Base-by-base conservation (phyloP, 2,797 vertebrate species). In the Poeciliopsis infans region DNA sequence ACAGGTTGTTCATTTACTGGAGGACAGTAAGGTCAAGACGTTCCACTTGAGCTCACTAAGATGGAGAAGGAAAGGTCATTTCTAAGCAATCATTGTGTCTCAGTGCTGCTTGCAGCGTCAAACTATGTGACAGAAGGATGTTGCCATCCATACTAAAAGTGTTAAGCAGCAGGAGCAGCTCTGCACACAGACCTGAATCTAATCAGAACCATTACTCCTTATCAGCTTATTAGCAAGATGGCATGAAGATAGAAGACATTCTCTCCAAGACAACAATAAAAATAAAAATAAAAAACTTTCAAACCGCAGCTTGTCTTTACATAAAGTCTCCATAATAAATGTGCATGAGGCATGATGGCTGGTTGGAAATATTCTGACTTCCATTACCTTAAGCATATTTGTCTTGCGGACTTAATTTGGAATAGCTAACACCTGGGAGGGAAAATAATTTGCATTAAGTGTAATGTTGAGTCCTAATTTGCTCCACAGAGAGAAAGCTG, bases 401-500 rank as follows among this genome's bases (percentile, higher is more conserved):
- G 80, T 79, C 74, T 75, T 61, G 66, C n/a, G 43, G 72, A 69
- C 45, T 66, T 51, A 57, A 53, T 81, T 78, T 72, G 74, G 73
- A 82, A 55, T 75, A 80, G 68, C 33, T 77, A 28, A 55, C 59
- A 75, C 43, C 20, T 79, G 61, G 84, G 85, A 83, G 28, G 47
- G 53, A 28, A 88, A 85, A 85, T 80, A 79, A 57, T 80, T 77
- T 64, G 78, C 85, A 78, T 49, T 61, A 75, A 47, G 64, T 57
- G 73, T 79, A 59, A 87, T 81, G 77, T 64, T 41, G 64, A 41
- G 76, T 77, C 55, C 70, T 90, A 90, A 93, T 88, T 83, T 90
- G 86, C 79, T 89, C 89, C 89, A 76, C 76, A 1, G 85, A 82
- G 87, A 84, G 78, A 81, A 73, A 74, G 70, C 25, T 51, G 66